These are phyloP conservation scores for Tolmerus cingulatus DNA, from an alignment of 2,888 invertebrate genomes.

Conservation along the genomic window DNA sequence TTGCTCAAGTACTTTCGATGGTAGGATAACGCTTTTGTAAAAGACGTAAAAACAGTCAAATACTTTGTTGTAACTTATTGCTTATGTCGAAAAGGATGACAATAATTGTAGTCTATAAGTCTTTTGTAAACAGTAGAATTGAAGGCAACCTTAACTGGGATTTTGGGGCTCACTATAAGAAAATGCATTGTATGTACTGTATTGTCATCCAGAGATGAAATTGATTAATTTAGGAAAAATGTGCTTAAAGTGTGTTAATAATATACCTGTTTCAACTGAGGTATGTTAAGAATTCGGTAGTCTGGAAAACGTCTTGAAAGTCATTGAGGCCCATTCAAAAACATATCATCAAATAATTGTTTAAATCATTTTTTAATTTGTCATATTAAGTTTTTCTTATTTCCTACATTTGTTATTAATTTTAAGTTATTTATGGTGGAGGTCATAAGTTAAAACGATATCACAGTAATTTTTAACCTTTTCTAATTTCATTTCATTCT, in stretches of 20 bases:
- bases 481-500: conserved; percentile 27
- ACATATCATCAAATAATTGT: background rate
- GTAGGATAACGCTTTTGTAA: conserved; percentile 16
- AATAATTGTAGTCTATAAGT: conserved; percentile 14
- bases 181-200: background rate
- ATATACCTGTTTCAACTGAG: background rate
- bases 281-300: background rate
- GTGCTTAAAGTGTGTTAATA: background rate
- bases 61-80: conserved; percentile 4
- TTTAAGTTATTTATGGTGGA: background rate
- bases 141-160: background rate
- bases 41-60: background rate
- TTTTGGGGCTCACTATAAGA: background rate
- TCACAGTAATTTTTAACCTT: background rate
- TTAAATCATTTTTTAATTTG: background rate
- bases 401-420: background rate
- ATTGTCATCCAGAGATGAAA: background rate
- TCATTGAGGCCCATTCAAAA: background rate
- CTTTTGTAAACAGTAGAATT: background rate
- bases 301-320: background rate
- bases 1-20: conserved; percentile 21
- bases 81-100: conserved; percentile 27
- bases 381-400: background rate
- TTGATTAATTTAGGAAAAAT: background rate
- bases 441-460: background rate